phyloP scores from a whole-genome alignment of 2,888 invertebrate species.

The Cerastoderma edule region DNA sequence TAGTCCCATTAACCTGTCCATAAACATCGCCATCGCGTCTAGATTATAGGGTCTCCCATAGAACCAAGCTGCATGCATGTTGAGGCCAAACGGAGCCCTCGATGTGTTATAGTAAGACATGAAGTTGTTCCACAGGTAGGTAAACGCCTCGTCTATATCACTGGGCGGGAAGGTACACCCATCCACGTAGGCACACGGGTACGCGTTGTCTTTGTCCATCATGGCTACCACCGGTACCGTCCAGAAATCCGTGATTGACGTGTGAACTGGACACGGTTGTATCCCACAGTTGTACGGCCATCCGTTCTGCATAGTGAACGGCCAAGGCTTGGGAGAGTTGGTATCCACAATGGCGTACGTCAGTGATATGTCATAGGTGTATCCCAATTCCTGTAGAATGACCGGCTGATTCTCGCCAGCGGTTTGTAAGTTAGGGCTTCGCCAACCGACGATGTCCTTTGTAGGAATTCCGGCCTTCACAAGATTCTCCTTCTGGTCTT shows the following conservation, averaged over 20 bases:
- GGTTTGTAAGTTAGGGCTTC: constrained; percentile 71
- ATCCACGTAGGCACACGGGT: constrained; percentile 72
- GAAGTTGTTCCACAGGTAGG: constrained; percentile 90
- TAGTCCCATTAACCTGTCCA: constrained; percentile 56
- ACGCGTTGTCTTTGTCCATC: constrained; percentile 63
- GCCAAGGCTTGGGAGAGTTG: constrained; percentile 62
- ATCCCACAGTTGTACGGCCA: constrained; percentile 69
- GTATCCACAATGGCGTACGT: constrained; percentile 56
- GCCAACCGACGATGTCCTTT: constrained; percentile 70
- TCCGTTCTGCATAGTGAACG: constrained; percentile 69
- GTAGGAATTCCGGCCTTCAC: constrained; percentile 61
- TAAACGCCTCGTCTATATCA: constrained; percentile 66
- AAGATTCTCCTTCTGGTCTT: constrained; percentile 66
- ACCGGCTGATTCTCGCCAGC: constrained; percentile 68
- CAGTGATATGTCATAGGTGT: constrained; percentile 69
- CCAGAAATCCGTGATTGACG: constrained; percentile 64
- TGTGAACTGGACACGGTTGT: constrained; percentile 58
- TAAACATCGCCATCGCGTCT: constrained; percentile 69
- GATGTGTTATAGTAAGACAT: constrained; percentile 88
- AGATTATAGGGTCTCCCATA: constrained; percentile 86
- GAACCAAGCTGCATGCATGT: constrained; percentile 93
- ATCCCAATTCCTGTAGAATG: constrained; percentile 63
- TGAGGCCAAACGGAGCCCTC: constrained; percentile 91
- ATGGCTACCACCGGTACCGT: constrained; percentile 70
- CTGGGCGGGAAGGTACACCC: constrained; percentile 65